These are phyloP conservation scores for Amblyornis subalaris DNA, from an alignment of 2,113 vertebrate species.

Conservation along the genomic window DNA sequence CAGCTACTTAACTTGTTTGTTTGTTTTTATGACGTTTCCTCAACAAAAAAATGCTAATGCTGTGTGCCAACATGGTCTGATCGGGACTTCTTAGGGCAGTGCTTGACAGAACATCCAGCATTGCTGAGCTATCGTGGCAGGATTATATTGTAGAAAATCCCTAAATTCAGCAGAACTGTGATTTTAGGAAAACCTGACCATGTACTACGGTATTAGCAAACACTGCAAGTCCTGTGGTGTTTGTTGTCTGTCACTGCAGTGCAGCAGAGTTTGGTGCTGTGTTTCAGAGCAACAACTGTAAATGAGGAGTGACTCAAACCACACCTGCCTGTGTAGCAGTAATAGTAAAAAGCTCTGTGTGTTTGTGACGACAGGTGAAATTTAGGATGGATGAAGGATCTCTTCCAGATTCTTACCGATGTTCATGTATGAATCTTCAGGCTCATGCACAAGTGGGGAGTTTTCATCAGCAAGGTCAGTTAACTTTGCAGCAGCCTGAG, in stretches of 20 bases:
- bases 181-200: neutral
- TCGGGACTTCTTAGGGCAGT: neutral
- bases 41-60: neutral
- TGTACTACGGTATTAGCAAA: neutral
- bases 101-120: neutral
- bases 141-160: neutral
- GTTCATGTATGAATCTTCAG: neutral
- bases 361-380: neutral
- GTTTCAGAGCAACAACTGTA: neutral
- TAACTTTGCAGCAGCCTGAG: neutral
- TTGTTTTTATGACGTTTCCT: neutral
- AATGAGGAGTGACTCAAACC: neutral
- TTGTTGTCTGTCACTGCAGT: neutral
- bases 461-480: neutral
- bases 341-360: neutral
- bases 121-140: neutral
- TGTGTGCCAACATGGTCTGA: neutral
- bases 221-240: rapidly evolving
- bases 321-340: rapidly evolving
- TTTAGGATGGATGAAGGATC: neutral
- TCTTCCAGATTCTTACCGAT: neutral
- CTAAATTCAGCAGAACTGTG: neutral
- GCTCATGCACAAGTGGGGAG: neutral
- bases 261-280: neutral
- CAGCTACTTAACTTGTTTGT: neutral